Percentiles rank a stretch among this genome's conserved stretches.
Conservation (phyloP, 2,113 vertebrate genomes). For the Ivindomyrus marchei region DNA sequence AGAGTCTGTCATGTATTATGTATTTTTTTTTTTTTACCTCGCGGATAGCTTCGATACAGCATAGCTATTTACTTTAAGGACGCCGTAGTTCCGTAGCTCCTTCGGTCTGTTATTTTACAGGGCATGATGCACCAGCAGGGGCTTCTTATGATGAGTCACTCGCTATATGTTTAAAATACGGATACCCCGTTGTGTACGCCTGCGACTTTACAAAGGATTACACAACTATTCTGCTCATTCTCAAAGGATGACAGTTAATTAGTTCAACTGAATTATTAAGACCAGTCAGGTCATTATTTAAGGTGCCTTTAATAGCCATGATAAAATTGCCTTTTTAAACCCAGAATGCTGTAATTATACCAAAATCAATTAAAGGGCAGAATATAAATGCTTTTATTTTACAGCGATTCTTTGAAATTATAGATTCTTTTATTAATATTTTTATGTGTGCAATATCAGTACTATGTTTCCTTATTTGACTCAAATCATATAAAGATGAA, state of each 20-base stretch:
- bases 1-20: background rate
- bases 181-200: too few species aligned
- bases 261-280: constrained; percentile 1
- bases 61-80: background rate
- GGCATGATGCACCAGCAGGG: background rate
- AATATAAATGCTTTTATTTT: background rate
- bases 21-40: background rate
- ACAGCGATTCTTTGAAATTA: background rate
- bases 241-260: background rate
- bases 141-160: background rate
- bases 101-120: background rate
- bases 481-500: background rate
- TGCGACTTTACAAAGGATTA: background rate
- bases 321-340: constrained; percentile 11
- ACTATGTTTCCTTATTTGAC: background rate
- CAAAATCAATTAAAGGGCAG: background rate
- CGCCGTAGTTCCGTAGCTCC: background rate
- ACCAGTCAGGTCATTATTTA: background rate
- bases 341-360: background rate
- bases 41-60: background rate
- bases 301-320: background rate
- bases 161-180: background rate
- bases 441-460: background rate
- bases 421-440: constrained; percentile 2
- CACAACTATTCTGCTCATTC: background rate